Base-by-base conservation (phyloP, 2,888 invertebrate genomes). In the Spisula subtruncata region DNA sequence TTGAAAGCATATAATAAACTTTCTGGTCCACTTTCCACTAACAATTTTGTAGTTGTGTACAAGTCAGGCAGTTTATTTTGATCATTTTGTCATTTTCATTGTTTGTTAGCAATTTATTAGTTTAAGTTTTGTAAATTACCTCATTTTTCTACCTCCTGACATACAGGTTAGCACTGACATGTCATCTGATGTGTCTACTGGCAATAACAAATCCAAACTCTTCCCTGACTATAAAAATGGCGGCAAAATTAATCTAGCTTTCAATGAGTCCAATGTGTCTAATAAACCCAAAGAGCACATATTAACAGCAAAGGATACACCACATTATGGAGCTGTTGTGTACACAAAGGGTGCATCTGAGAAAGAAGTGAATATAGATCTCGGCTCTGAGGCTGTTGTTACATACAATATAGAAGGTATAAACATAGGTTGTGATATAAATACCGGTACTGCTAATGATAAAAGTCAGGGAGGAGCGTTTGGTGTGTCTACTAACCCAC, bases 191-290 rank as follows among this genome's bases (percentile, higher is more conserved):
- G 16, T 25, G 16, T 32, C 18, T 5, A 16, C 12, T 75, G 75
- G 32, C 16, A 75, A 16, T 35, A 75, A 75, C 75, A 75, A 75
- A 18, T 25, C 18, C 18, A 75, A 75, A n/a, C n/a, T 80, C 71
- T 56, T 79, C 60, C 41, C 71, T 82, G 87, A 83, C 75, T 48
- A 32, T n/a, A 48, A 82, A 54, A 66, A 71, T 87, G 83, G 80
- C n/a, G 66, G 48, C 29, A 80, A 80, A 41, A 80, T 35, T 10
- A 80, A 56, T 35, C 25, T 18, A 56, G 85, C 35, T 56, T 56
- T 79, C 80, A 80, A 14, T 80, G 85, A 85, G 35, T 18, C 75
- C 16, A 51, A 25, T 75, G 41, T 51, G n/a, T 51, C 54, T 25
- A n/a, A 51, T 2, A 32, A 79, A 25, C 6, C 81, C 46, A 85